Conservation (phyloP, 2,888 invertebrate genomes). For the Drosophila robusta region DNA sequence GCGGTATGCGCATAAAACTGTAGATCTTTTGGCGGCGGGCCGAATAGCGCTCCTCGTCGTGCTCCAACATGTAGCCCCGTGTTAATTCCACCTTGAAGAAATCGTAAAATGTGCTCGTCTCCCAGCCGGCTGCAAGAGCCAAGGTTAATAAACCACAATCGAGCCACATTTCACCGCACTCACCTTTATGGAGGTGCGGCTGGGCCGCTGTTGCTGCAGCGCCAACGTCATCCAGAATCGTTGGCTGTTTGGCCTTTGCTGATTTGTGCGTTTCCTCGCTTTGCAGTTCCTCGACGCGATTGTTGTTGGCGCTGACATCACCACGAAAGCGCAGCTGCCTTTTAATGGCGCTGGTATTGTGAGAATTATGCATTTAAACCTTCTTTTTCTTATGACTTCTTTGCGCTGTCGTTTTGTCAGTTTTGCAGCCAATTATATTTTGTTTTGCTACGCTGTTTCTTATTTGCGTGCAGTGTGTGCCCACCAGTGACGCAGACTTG, state of each 20-base stretch:
- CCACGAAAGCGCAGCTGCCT: slow-evolving; percentile 70
- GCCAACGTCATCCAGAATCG: slow-evolving; percentile 68
- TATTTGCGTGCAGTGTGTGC: slow-evolving; percentile 30
- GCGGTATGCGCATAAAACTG: slow-evolving; percentile 97
- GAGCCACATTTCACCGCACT: not conserved
- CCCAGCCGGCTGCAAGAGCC: slow-evolving; percentile 28
- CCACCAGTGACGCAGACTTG: not conserved
- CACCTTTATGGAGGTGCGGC: slow-evolving; percentile 53
- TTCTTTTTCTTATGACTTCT: slow-evolving; percentile 2
- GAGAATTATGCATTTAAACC: slow-evolving; percentile 54
- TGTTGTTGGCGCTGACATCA: slow-evolving; percentile 41
- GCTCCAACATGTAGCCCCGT: slow-evolving; percentile 96
- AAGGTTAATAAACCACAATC: not conserved
- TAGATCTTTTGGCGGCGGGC: slow-evolving; percentile 98
- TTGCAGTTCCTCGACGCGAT: slow-evolving; percentile 59
- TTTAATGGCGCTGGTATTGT: slow-evolving; percentile 43
- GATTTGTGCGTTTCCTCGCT: slow-evolving; percentile 38
- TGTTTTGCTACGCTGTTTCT: slow-evolving; percentile 63
- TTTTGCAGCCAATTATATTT: slow-evolving; percentile 48
- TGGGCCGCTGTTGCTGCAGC: slow-evolving; percentile 30
- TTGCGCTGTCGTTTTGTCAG: slow-evolving; percentile 26
- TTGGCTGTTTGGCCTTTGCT: slow-evolving; percentile 47
- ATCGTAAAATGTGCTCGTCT: slow-evolving; percentile 85
- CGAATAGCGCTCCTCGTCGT: slow-evolving; percentile 97
- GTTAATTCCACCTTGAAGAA: slow-evolving; percentile 95